Base-by-base conservation (phyloP, 2,888 invertebrate species). In the Pandemis cinnamomeana region DNA sequence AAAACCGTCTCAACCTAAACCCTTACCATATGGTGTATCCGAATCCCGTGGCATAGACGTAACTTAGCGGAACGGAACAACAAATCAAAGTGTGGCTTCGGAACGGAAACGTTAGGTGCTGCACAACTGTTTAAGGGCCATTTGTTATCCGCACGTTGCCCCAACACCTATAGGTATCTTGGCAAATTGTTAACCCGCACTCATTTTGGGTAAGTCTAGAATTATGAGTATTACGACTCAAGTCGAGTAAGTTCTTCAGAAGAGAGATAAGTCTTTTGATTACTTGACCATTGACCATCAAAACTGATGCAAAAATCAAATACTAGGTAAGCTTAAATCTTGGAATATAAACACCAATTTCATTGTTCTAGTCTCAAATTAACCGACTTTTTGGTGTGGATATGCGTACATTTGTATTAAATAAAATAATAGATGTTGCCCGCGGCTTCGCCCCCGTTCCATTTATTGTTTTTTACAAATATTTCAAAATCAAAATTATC, bases 1-100 rank as follows among this genome's bases (percentile, higher is more conserved):
- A 67, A 70, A 70, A 60, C 44, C 6, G 67, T 71, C 60, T 61
- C 15, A 27, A 44, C 20, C 55, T 20, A 72, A 53, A 58, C 63
- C 70, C 67, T 80, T 78, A 84, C 87, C 92, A 92, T 88, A 91
- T 93, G 92, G 89, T 83, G 84, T 82, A 79, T 84, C 82, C 83
- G 81, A 90, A 87, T 87, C 89, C 83, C 83, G 84, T 89, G 88
- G 87, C 87, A 81, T 82, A 82, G 78, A 86, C 91, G 91, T 90
- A 88, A 91, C 89, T 84, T 82, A 80, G 78, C 78, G 79, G 85
- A 84, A 88, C 89, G 90, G 91, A 90, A 91, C 89, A 81, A 92
- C 91, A 92, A 92, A 93, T 93, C 92, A 92, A 74, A 89, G 84
- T 91, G 92, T 81, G 92, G 91, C 91, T 91, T 88, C 81, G 85